Conservation (phyloP, 2,113 vertebrate species). For the Henicopernis longicauda region DNA sequence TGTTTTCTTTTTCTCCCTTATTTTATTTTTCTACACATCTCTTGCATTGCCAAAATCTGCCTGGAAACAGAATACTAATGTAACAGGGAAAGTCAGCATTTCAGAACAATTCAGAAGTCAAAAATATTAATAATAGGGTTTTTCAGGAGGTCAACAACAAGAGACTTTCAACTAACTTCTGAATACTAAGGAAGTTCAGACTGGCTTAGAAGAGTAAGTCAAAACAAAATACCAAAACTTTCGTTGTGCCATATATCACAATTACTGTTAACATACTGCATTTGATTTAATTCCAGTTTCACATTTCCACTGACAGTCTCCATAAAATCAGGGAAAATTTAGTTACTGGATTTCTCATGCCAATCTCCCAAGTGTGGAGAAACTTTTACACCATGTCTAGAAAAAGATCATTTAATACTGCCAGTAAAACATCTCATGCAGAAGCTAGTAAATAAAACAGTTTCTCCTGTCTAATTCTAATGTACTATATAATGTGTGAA, state of each 20-base stretch:
- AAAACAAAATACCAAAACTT: not conserved
- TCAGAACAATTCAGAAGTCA: not conserved
- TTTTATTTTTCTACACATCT: not conserved
- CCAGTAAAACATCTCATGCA: not conserved
- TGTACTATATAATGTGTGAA: not conserved
- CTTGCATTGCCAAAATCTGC: not conserved
- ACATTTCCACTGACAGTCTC: slow-evolving; percentile 2
- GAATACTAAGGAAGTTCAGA: not conserved
- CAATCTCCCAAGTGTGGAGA: not conserved
- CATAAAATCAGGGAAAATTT: slow-evolving; percentile 23
- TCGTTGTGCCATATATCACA: not conserved
- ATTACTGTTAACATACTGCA: not conserved
- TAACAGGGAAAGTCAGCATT: not conserved
- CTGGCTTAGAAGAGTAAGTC: not conserved
- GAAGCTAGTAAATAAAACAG: slow-evolving; percentile 21
- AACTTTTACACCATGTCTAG: not conserved
- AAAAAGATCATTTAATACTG: not conserved
- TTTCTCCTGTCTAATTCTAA: slow-evolving; percentile 23
- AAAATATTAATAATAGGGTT: not conserved
- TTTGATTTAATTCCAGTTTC: slow-evolving; percentile 1
- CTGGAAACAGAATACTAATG: not conserved
- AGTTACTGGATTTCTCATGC: slow-evolving; percentile 35
- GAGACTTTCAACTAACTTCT: not conserved
- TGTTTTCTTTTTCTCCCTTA: not conserved
- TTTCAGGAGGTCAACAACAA: not conserved